Evolutionary conservation across 2,113 vertebrate species (phyloP).

Genomic region (Heterotis niloticus): DNA sequence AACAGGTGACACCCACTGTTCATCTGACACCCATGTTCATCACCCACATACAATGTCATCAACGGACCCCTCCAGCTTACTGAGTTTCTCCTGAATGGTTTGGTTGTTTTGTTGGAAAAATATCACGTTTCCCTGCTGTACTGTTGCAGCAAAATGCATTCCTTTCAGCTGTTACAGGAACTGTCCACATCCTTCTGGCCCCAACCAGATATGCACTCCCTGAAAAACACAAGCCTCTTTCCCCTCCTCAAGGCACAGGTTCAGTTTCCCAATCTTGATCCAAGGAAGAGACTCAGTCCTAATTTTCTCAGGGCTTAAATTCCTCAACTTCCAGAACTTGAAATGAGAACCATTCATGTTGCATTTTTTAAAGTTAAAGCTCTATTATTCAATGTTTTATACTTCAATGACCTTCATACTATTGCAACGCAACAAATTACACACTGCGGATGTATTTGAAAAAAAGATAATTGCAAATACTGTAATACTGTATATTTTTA

Average conservation of each 20-base stretch:
- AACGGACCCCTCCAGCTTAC: conserved; percentile 43
- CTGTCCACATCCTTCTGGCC: not conserved
- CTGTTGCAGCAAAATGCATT: conserved; percentile 7
- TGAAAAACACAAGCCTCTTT: conserved; percentile 5
- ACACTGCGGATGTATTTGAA: too few species aligned
- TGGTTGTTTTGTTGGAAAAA: conserved; percentile 36
- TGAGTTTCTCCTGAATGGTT: conserved; percentile 32
- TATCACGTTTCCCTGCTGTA: conserved; percentile 47
- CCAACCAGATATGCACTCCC: not conserved
- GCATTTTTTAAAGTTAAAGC: too few species aligned
- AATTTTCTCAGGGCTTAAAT: not conserved
- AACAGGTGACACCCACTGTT: conserved; percentile 39
- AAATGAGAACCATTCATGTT: too few species aligned
- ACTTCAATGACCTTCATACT: too few species aligned
- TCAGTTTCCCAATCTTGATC: not conserved
- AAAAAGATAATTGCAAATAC: too few species aligned
- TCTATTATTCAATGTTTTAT: too few species aligned
- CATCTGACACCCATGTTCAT: conserved; percentile 32
- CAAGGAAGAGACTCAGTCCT: not conserved
- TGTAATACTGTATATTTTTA: too few species aligned
- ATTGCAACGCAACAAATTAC: too few species aligned
- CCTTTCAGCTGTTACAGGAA: conserved; percentile 13
- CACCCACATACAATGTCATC: conserved; percentile 26
- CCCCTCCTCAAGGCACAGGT: not conserved
- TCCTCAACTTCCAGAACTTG: not conserved